Percentiles rank a stretch among this genome's conserved stretches.
Conservation (phyloP, 2,797 vertebrate species). For the Oreochromis mossambicus region DNA sequence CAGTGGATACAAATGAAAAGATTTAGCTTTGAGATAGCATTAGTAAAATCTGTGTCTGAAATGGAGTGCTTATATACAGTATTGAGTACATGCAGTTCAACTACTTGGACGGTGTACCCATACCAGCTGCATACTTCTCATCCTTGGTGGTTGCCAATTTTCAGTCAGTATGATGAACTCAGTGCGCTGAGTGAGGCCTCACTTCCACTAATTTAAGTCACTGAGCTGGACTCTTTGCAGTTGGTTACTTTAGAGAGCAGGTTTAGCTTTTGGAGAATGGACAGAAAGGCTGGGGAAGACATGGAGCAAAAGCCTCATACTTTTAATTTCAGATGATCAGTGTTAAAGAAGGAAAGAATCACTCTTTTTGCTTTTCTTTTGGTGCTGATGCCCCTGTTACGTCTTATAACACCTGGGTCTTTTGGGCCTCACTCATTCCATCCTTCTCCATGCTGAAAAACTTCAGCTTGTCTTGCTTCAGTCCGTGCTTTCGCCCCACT, state of each 20-base stretch:
- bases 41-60: neutral
- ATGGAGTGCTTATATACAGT: neutral
- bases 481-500: rapidly evolving
- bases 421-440: neutral
- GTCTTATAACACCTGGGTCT: neutral
- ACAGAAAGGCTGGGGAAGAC: neutral
- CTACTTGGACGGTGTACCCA: neutral
- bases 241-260: neutral
- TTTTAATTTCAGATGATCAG: neutral
- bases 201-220: neutral
- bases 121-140: neutral
- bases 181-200: neutral
- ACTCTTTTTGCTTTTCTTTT: neutral
- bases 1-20: neutral
- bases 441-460: rapidly evolving
- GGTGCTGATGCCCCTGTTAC: neutral
- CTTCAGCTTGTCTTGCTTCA: neutral
- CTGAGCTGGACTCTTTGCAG: neutral
- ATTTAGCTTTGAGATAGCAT: neutral
- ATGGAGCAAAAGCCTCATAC: neutral
- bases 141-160: neutral
- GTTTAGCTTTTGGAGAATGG: neutral
- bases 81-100: neutral
- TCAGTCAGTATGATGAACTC: neutral
- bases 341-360: neutral